Evolutionary conservation across 2,113 vertebrate species (phyloP).

Genomic region (Cyphomyrus discorhynchus): DNA sequence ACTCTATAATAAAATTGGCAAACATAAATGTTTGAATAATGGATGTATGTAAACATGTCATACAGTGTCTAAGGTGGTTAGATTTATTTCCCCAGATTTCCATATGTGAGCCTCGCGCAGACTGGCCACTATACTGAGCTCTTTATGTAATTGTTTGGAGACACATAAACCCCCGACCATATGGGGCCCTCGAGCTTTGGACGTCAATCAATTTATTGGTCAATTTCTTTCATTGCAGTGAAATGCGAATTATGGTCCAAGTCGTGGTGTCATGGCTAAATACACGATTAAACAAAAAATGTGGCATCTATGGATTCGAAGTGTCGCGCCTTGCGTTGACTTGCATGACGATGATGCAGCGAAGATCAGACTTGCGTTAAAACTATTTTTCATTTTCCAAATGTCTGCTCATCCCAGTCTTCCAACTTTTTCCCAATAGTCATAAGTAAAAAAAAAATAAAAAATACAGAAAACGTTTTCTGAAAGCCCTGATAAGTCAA

Average conservation of each 20-base stretch:
- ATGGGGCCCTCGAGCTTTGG: conserved; percentile 47
- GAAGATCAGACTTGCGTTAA: neutral
- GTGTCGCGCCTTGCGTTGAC: neutral
- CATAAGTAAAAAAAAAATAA: conserved; percentile 7
- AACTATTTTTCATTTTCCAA: neutral
- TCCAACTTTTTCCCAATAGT: neutral
- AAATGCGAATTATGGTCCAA: conserved; percentile 30
- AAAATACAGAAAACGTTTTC: conserved; percentile 49
- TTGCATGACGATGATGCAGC: neutral
- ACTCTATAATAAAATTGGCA: neutral
- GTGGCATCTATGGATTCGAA: neutral
- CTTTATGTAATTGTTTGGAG: conserved; percentile 60
- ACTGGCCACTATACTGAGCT: conserved; percentile 53
- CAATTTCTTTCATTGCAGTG: conserved; percentile 56
- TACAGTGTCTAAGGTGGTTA: conserved; percentile 22
- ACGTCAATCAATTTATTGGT: conserved; percentile 45
- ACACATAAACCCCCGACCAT: conserved; percentile 50
- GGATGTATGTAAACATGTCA: conserved; percentile 16
- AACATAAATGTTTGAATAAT: neutral
- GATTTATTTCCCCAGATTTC: conserved; percentile 47
- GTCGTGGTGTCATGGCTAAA: conserved; percentile 43
- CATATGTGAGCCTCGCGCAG: conserved; percentile 41
- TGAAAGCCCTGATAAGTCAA: conserved; percentile 53
- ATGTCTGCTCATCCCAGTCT: conserved; percentile 2
- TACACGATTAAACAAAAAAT: conserved; percentile 46